A percentile compares a stretch with the other conserved stretches of the same genome.
phyloP scores from a whole-genome alignment of 2,888 invertebrate genomes.

The Eupithecia pulchellata region DNA sequence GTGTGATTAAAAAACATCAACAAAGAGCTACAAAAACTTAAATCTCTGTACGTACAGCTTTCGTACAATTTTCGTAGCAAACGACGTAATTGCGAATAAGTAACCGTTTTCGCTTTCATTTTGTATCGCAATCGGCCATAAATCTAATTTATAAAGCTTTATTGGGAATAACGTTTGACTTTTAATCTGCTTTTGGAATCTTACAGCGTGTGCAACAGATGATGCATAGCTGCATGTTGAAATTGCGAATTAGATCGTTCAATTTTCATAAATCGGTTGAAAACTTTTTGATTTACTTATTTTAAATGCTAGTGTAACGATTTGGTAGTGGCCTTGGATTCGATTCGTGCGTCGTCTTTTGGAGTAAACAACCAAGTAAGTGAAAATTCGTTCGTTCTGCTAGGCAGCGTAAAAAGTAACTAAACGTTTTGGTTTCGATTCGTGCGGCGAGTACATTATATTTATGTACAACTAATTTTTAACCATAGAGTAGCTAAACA shows the following conservation, averaged over 20 bases:
- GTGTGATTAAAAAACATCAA: background rate
- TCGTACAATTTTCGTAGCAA: background rate
- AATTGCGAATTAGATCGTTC: background rate
- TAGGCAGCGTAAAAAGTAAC: too few species aligned
- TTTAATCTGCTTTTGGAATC: conserved; percentile 6
- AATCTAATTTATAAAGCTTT: background rate
- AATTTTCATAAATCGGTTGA: background rate
- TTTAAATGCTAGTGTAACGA: background rate
- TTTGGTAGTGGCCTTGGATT: background rate
- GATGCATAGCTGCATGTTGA: background rate
- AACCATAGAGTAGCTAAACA: too few species aligned
- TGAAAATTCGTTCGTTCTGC: too few species aligned
- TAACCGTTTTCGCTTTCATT: background rate
- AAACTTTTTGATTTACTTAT: background rate
- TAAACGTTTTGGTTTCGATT: too few species aligned
- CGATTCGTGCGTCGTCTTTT: too few species aligned
- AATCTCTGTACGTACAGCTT: background rate
- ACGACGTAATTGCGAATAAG: background rate
- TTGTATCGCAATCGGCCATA: background rate
- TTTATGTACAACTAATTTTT: too few species aligned
- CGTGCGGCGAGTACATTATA: too few species aligned
- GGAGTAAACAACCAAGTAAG: too few species aligned
- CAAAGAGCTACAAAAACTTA: background rate
- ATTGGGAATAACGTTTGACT: background rate
- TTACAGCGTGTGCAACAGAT: background rate